Base-by-base conservation (phyloP, 2,797 vertebrate species). In the Argyrosomus regius region DNA sequence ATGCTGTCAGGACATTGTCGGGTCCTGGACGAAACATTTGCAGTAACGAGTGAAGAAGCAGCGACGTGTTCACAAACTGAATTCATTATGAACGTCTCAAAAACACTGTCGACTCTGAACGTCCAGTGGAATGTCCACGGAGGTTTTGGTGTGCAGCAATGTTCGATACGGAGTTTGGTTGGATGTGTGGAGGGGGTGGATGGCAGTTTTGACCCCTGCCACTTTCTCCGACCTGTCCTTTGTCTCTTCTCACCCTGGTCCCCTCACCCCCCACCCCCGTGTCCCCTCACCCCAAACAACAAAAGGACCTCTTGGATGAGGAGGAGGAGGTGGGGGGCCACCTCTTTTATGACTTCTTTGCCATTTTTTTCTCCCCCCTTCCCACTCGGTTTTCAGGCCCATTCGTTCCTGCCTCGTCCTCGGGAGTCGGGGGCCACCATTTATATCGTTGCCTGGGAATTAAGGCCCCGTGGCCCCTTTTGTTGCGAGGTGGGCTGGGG, bases 401-500 rank as follows among this genome's bases (percentile, higher is more conserved):
- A 94, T 92, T 90, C 88, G 93, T 95, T 96, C 95, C 95, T 94
- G 95, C 94, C 93, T 94, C 72, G 89, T 94, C 96, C 82, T 89
- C 92, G 84, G 94, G 93, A 95, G 93, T 87, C 35, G 82, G 88
- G 83, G 87, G 75, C 73, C 89, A 95, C 96, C 95, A 95, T 97
- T 97, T 96, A 96, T 96, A 97, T 96, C 95, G 95, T 96, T 96
- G 96, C 96, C 95, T 96, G 95, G 96, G 96, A 96, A 96, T 96
- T 94, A 95, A 95, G 96, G 96, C 94, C 94, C 96, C 89, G 89
- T 62, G 89, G 93, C 91, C 92, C 94, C 92, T 96, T 96, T 96
- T 97, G 92, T 94, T 89, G 87, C 3, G 80, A 88, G 91, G 90
- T 93, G 96, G 95, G 95, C 96, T 89, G 87, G 91, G 89, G 87